Conservation (phyloP, 2,113 vertebrate genomes). For the Paraplagusia blochii region DNA sequence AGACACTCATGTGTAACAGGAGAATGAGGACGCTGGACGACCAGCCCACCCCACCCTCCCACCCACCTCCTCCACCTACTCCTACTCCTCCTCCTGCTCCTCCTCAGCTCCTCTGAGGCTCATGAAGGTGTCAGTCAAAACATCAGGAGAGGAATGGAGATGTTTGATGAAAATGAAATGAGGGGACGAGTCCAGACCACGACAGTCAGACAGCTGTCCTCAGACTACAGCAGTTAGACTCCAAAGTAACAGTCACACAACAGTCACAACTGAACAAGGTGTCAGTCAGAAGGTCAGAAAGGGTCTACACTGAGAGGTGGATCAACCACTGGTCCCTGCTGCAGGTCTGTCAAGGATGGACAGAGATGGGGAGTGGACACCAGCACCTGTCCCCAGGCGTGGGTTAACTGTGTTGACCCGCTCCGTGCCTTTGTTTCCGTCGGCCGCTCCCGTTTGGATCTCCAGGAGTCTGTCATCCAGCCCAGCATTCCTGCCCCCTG, state of each 20-base stretch:
- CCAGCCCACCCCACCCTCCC: too few relatives aligned
- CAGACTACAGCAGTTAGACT: slow-evolving; percentile 13
- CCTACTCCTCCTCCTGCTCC: too few relatives aligned
- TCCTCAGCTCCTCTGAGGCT: slow-evolving; percentile 47
- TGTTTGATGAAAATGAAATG: slow-evolving; percentile 31
- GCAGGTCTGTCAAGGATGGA: too few relatives aligned
- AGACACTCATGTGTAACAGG: slow-evolving; percentile 60
- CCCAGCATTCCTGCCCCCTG: slow-evolving; percentile 73
- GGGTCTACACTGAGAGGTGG: too few relatives aligned
- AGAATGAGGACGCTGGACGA: slow-evolving; percentile 49
- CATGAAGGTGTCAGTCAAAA: slow-evolving; percentile 68
- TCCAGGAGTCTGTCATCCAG: slow-evolving; percentile 72
- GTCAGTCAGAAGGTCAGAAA: too few relatives aligned
- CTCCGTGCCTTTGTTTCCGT: slow-evolving; percentile 18
- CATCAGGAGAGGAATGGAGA: slow-evolving; percentile 21
- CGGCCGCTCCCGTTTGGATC: slow-evolving; percentile 19
- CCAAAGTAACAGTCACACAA: slow-evolving; percentile 9
- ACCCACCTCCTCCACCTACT: too few relatives aligned
- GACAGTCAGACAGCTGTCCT: slow-evolving; percentile 6
- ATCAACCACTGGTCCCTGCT: too few relatives aligned
- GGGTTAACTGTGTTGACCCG: slow-evolving; percentile 29
- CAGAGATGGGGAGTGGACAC: slow-evolving; percentile 71
- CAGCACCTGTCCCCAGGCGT: slow-evolving; percentile 65
- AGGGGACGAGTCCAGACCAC: slow-evolving; percentile 41
- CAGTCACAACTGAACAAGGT: too few relatives aligned